Base-by-base conservation (phyloP, 30 jellyfish, hydroid and myxozoan genomes). In the Calvadosia cruxmelitensis region DNA sequence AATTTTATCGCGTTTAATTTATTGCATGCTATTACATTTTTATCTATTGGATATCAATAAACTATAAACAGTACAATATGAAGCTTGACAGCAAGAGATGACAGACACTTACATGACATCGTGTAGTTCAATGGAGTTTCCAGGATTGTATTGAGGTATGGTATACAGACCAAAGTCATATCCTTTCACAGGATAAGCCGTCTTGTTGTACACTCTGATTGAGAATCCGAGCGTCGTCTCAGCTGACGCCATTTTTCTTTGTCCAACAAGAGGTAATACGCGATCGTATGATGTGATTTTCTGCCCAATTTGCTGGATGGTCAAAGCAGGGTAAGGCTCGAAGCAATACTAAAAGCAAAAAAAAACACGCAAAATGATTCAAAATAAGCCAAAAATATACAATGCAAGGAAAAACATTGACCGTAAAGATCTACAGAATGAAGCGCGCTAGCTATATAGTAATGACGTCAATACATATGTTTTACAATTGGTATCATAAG, bases 281-380 rank as follows among this genome's bases (percentile, higher is more conserved):
- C 78, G 68, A 0, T 92, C 67, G 67, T 89, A 89, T n/a, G 94
- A 80, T 2, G 89, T 82, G 23, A 89, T 74, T 10, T 68, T 42
- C 49, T 89, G 92, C 15, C 93, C 98, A 1, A 83, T 95, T 27
- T 89, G 95, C 64, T 81, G 77, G 80, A 89, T 89, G n/a, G 95
- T 81, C 34, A 89, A 51, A 12, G 89, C 52, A 25, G 98, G 98
- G 30, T 67, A 70, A 1, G 98, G 98, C 27, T 89, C 98, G 53
- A 89, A 89, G 65, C 98, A 89, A 67, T 30, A 89, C 98, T 89
- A 31, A 65, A 63, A 68, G 68, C 57, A 42, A 42, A 42, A n/a
- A n/a, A n/a, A n/a, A n/a, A 42, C 57, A 42, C 10, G 10, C 57
- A 42, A 10, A 42, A 42, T 42, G 20, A 5, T 20, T 5, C 57